Evolutionary conservation across 2,113 vertebrate genomes (phyloP).

Genomic region (Benitochromis conjunctus): DNA sequence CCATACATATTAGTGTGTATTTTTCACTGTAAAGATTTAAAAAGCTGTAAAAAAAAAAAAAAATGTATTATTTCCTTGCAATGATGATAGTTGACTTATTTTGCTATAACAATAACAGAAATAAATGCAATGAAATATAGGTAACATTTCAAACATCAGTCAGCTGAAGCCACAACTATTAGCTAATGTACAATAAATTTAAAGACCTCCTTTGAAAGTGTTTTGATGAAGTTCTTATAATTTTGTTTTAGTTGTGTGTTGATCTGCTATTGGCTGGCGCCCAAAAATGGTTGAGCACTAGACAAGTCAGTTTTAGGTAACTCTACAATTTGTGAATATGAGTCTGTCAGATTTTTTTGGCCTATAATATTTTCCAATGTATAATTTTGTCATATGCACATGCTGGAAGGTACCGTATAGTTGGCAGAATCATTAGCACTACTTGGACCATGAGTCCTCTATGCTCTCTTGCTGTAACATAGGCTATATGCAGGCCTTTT

Average conservation of each 20-base stretch:
- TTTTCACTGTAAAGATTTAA: background rate
- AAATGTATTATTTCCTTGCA: background rate
- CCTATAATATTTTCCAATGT: background rate
- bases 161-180: background rate
- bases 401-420: background rate
- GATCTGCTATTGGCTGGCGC: rapidly evolving
- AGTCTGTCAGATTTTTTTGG: background rate
- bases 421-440: background rate
- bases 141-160: background rate
- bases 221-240: too few relatives aligned
- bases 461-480: background rate
- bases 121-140: background rate
- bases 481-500: conserved; percentile 1
- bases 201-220: background rate
- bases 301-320: background rate
- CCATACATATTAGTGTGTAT: background rate
- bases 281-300: too few relatives aligned
- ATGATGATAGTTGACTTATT: background rate
- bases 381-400: background rate
- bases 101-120: background rate
- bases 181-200: background rate
- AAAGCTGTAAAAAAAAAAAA: rapidly evolving
- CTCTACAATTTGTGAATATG: background rate
- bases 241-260: background rate
- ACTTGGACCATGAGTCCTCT: background rate